Evolutionary conservation across 2,888 invertebrate species (phyloP).

Genomic region (Ectobius pallidus): DNA sequence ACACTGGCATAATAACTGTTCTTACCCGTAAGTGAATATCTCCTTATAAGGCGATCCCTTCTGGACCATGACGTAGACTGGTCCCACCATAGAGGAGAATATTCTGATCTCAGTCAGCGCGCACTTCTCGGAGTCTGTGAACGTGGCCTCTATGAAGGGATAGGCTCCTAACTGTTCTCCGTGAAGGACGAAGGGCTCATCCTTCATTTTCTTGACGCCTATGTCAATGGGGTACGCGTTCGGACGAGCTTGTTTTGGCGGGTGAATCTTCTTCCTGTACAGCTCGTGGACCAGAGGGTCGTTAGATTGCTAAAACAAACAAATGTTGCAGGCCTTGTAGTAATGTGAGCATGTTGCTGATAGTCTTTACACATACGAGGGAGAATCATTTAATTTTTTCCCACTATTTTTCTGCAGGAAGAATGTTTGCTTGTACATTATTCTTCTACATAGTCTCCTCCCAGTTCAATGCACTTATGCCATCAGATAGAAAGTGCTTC

Average conservation of each 20-base stretch:
- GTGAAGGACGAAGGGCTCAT: neutral
- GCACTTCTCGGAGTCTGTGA: conserved; percentile 18
- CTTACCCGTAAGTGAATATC: conserved; percentile 9
- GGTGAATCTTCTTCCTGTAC: conserved; percentile 12
- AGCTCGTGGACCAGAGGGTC: conserved; percentile 7
- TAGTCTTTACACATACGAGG: too few relatives aligned
- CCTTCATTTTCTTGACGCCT: conserved; percentile 11
- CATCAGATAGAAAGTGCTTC: too few relatives aligned
- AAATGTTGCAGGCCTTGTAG: too few relatives aligned
- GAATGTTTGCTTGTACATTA: too few relatives aligned
- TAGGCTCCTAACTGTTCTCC: conserved; percentile 13
- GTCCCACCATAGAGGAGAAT: neutral
- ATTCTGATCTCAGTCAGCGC: conserved; percentile 1
- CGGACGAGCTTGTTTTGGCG: neutral
- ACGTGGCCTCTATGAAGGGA: conserved; percentile 10
- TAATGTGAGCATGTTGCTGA: too few relatives aligned
- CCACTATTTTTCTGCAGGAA: too few relatives aligned
- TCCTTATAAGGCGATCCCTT: conserved; percentile 15
- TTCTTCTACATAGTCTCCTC: too few relatives aligned
- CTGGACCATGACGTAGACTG: neutral
- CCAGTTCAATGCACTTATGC: too few relatives aligned
- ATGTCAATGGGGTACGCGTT: conserved; percentile 6
- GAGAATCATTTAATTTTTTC: too few relatives aligned
- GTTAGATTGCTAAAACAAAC: neutral
- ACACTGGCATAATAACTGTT: too few relatives aligned